phyloP scores from a whole-genome alignment of 2,797 vertebrate species.

The Galaxias olidus region DNA sequence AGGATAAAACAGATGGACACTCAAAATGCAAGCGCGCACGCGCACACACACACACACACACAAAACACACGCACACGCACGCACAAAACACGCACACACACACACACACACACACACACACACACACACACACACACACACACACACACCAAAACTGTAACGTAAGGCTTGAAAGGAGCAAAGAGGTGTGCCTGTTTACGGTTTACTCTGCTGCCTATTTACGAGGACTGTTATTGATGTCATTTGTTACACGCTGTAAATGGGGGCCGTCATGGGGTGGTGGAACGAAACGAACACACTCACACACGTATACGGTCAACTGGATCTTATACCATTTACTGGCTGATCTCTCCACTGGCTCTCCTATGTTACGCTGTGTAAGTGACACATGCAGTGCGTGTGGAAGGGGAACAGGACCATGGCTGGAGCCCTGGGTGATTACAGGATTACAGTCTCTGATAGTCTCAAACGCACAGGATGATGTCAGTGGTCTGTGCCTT shows the following conservation, averaged over 20 bases:
- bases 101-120: not conserved
- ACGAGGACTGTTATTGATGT: too few relatives aligned
- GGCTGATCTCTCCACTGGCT: not conserved
- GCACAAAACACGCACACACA: not conserved
- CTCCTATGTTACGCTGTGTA: too few relatives aligned
- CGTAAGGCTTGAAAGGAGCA: not conserved
- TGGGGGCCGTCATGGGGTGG: too few relatives aligned
- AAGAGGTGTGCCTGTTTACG: too few relatives aligned
- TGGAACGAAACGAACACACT: too few relatives aligned
- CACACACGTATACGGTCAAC: not conserved
- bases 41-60: not conserved
- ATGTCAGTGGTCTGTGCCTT: not conserved
- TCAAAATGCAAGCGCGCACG: not conserved
- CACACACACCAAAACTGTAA: constrained; percentile 7
- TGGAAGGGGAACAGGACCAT: not conserved
- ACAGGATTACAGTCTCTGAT: not conserved
- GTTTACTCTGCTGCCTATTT: too few relatives aligned
- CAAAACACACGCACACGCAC: not conserved
- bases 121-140: not conserved
- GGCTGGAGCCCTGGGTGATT: not conserved
- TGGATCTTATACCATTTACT: not conserved
- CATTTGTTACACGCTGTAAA: too few relatives aligned
- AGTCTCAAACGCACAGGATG: not conserved
- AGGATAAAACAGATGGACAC: not conserved
- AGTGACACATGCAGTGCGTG: not conserved